Evolutionary conservation across 2,888 invertebrate genomes (phyloP).

Genomic region (Eupithecia tripunctaria): DNA sequence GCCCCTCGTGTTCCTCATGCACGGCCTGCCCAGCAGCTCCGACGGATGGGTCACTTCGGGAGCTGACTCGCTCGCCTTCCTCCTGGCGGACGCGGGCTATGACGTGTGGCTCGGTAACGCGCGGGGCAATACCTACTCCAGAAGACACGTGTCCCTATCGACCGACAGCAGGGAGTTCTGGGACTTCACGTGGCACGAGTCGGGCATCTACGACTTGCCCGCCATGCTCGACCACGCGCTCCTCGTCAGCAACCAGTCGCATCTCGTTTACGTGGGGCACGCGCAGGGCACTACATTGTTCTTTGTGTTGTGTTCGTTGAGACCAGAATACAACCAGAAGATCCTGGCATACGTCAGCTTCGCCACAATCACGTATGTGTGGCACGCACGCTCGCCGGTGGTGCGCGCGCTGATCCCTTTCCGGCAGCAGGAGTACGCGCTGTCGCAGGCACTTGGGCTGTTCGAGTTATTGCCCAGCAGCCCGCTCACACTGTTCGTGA

Average conservation of each 20-base stretch:
- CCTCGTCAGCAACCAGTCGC: not conserved
- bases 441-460: constrained; percentile 5
- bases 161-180: constrained; percentile 6
- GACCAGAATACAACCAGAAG: constrained; percentile 19
- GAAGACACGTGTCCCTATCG: constrained; percentile 62
- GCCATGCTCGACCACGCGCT: constrained; percentile 16
- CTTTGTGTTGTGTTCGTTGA: constrained; percentile 12
- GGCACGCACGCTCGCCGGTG: constrained; percentile 14
- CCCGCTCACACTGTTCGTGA: constrained; percentile 5
- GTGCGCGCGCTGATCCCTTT: constrained; percentile 3
- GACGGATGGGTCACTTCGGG: constrained; percentile 15
- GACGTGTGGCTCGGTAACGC: constrained; percentile 91
- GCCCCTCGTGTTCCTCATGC: constrained; percentile 5
- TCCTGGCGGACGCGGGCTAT: constrained; percentile 83
- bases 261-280: constrained; percentile 10
- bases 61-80: constrained; percentile 12
- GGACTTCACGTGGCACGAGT: constrained; percentile 24
- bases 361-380: constrained; percentile 12
- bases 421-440: constrained; percentile 7
- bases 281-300: constrained; percentile 16
- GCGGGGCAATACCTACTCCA: constrained; percentile 87
- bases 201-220: constrained; percentile 12
- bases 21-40: constrained; percentile 6
- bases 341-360: constrained; percentile 6
- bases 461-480: constrained; percentile 12